Base-by-base conservation (phyloP, 1,140 invertebrate species). In the Drosophila azteca region DNA sequence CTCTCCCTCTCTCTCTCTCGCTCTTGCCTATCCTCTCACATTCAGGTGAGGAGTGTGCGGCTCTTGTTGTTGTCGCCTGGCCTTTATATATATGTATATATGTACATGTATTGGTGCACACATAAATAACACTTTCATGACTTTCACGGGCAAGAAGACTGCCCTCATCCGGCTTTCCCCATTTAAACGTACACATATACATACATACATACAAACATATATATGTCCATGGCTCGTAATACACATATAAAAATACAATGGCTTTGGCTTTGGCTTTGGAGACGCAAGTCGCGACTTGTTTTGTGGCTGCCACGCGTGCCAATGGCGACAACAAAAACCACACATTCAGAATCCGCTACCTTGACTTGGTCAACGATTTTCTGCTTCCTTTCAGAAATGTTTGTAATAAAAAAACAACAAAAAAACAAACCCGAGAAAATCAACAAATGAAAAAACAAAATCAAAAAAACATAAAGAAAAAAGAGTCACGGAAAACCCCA, bases 71-170 rank as follows among this genome's bases (percentile, higher is more conserved):
- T 62, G 55, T 50, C 59, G 59, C 46, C 48, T 76, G 53, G 43
- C 17, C 45, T 44, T 24, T 31, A 58, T 44, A 52, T 53, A 20
- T 20, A 20, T 1, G 1, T 20, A 20, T 1, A 20, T 20, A 20
- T 20, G 1, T 20, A 20, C 17, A 20, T 20, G 17, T 20, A 20
- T 20, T 20, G 17, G 17, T 1, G 17, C 31, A 9, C 35, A 13
- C 35, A 82, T 77, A 82, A 82, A 82, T 73, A 82, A 77, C 73
- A 82, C 68, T 80, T 80, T 82, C 73, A 77, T 66, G 77, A 63
- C 59, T 54, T 68, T 62, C 66, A 64, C 46, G 66, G 66, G 55
- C 66, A 69, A 20, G 17, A 20, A 20, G 17, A 20, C 31, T 17
- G 35, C 52, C 39, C 35, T 35, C 6, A 11, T 13, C 52, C 17